phyloP scores from a whole-genome alignment of 2,888 invertebrate genomes.

The Eupithecia dodoneata region DNA sequence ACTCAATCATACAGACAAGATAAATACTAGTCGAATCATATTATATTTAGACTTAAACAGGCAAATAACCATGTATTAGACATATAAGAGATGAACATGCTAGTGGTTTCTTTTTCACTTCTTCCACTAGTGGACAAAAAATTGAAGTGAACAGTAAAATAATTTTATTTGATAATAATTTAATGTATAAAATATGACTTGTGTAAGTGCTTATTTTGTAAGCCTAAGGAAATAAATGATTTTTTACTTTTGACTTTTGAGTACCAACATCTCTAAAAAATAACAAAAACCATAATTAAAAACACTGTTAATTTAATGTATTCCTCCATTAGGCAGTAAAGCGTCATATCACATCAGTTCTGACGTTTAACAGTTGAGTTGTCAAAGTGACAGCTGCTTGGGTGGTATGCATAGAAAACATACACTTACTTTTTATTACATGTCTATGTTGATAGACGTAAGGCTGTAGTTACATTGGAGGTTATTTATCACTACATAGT shows the following conservation, averaged over 20 bases:
- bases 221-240: no score
- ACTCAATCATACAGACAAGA: not conserved
- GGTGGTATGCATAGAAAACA: slow-evolving; percentile 51
- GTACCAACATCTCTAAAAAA: not conserved
- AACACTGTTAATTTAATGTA: slow-evolving; percentile 13
- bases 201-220: no score
- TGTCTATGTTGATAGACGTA: slow-evolving; percentile 25
- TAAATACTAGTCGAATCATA: not conserved
- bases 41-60: no score
- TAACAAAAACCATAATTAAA: not conserved
- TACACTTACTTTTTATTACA: slow-evolving; percentile 37
- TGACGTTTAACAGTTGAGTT: slow-evolving; percentile 54
- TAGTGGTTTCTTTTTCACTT: no score
- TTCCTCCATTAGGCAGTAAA: slow-evolving; percentile 19
- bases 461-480: slow-evolving; percentile 10
- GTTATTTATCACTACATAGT: not conserved
- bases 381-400: slow-evolving; percentile 57
- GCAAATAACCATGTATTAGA: no score
- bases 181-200: no score
- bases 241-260: no score
- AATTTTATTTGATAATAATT: no score
- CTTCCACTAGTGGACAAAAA: no score
- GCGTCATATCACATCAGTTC: slow-evolving; percentile 33
- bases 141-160: no score
- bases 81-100: no score